Conservation (phyloP, 2,888 invertebrate species). For the Hedya salicella region DNA sequence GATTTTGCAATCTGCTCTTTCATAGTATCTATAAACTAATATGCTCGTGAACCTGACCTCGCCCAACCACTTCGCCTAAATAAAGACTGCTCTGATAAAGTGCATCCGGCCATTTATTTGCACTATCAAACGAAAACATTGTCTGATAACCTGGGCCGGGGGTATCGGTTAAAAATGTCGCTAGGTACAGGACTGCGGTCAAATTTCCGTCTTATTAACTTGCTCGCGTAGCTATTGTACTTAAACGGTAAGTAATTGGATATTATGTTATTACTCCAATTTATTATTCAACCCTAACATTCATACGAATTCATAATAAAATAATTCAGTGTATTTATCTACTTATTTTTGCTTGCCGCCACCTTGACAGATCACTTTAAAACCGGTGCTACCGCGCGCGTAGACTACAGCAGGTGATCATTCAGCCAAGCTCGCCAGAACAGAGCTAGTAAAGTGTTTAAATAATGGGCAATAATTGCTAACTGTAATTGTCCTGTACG, state of each 20-base stretch:
- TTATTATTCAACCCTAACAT: too few relatives aligned
- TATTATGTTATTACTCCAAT: neutral
- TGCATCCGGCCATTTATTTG: constrained; percentile 42
- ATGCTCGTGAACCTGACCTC: constrained; percentile 32
- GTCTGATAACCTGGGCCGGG: constrained; percentile 30
- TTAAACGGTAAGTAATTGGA: neutral
- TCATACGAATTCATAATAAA: too few relatives aligned
- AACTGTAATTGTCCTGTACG: neutral
- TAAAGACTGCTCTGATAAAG: constrained; percentile 36
- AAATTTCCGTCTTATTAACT: constrained; percentile 15
- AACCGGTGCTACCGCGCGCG: neutral
- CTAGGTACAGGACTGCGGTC: constrained; percentile 27
- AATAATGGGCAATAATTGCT: constrained; percentile 34
- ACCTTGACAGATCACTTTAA: neutral
- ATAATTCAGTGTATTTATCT: too few relatives aligned
- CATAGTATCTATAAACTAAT: neutral
- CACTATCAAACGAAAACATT: constrained; percentile 35
- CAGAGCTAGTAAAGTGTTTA: neutral
- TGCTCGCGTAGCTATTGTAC: constrained; percentile 1
- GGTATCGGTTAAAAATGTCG: constrained; percentile 31
- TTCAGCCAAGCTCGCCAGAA: neutral
- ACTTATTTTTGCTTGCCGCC: neutral
- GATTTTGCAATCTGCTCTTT: neutral
- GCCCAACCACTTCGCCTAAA: constrained; percentile 35
- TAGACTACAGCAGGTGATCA: neutral